These are phyloP conservation scores for Camponotus pennsylvanicus DNA, from an alignment of 1,140 invertebrate genomes.

Conservation along the genomic window DNA sequence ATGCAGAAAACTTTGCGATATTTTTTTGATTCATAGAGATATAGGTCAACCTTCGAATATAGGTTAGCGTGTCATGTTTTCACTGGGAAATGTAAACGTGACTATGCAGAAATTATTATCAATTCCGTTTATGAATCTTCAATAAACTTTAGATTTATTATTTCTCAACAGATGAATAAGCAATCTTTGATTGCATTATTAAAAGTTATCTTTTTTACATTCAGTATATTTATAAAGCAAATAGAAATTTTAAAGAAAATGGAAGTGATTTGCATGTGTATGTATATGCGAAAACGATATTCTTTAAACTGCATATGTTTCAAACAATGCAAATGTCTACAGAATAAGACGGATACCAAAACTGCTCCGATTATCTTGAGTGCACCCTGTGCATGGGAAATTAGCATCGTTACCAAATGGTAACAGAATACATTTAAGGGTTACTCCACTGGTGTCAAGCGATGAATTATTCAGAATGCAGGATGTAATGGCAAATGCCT, in stretches of 20 bases:
- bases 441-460: constrained; percentile 3
- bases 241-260: not conserved
- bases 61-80: constrained; percentile 53
- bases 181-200: not conserved
- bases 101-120: constrained; percentile 30
- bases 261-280: too few species aligned
- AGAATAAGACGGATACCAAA: not conserved
- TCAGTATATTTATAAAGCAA: not conserved
- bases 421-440: constrained; percentile 35
- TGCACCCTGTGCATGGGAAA: not conserved
- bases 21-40: constrained; percentile 30
- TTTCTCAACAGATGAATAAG: not conserved
- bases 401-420: constrained; percentile 43
- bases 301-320: not conserved
- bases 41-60: constrained; percentile 56
- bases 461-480: constrained; percentile 52
- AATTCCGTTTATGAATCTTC: constrained; percentile 19
- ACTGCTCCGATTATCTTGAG: not conserved
- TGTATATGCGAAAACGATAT: not conserved
- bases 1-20: not conserved
- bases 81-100: constrained; percentile 25
- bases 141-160: not conserved
- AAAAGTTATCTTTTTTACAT: not conserved
- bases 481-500: constrained; percentile 35
- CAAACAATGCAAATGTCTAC: not conserved